Evolutionary conservation across 2,113 vertebrate species (phyloP).

Genomic region (Platysteira castanea): DNA sequence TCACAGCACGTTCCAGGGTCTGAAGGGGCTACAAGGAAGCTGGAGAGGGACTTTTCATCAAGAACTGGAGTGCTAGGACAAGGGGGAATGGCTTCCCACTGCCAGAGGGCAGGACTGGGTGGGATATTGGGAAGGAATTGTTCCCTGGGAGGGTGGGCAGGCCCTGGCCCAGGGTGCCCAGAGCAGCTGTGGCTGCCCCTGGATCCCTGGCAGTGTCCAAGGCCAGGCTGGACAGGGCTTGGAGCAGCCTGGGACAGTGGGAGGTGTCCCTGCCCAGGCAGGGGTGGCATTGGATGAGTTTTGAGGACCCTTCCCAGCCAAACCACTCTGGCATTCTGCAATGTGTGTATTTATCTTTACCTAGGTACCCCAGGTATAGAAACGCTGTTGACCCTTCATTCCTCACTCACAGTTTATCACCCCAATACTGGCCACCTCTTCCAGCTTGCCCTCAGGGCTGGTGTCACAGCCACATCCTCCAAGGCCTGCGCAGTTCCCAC

Average conservation of each 20-base stretch:
- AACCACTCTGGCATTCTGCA: no score
- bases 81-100: background rate
- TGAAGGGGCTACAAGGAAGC: background rate
- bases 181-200: background rate
- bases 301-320: background rate
- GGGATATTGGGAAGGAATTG: background rate
- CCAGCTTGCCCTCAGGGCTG: background rate
- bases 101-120: background rate
- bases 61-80: background rate
- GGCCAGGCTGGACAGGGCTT: background rate
- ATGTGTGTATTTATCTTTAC: background rate
- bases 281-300: rapidly evolving
- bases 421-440: background rate
- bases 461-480: background rate
- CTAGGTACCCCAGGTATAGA: background rate
- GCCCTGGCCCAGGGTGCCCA: background rate
- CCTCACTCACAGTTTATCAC: background rate
- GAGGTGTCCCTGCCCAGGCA: background rate
- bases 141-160: background rate
- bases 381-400: background rate
- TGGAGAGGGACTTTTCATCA: background rate
- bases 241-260: background rate
- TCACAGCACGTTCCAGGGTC: background rate
- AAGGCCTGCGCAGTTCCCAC: background rate
- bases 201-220: background rate